Conservation (phyloP, 1,140 invertebrate genomes). For the Psix sp. region DNA sequence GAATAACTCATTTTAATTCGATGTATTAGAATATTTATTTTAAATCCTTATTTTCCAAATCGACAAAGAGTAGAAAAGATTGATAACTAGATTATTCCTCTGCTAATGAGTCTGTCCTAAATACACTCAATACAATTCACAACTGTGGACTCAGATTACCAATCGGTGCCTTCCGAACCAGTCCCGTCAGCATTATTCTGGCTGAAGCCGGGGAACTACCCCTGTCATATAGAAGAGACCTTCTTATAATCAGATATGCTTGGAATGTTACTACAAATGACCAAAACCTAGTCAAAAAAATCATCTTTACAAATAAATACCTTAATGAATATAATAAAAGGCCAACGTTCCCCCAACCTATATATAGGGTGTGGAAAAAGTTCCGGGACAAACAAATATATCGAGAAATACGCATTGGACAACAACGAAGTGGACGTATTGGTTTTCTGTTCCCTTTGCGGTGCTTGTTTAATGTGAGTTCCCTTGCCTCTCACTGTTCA, state of each 20-base stretch:
- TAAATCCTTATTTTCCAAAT: too few relatives aligned
- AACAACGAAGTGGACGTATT: too few relatives aligned
- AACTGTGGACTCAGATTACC: slow-evolving; percentile 9
- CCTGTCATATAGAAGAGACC: slow-evolving; percentile 15
- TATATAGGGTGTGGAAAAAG: neutral
- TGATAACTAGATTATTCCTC: too few relatives aligned
- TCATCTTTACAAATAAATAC: neutral
- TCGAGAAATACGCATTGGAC: too few relatives aligned
- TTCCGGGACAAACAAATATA: neutral
- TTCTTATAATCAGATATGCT: neutral
- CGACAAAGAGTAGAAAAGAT: too few relatives aligned
- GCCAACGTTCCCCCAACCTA: slow-evolving; percentile 1
- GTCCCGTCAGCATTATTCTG: slow-evolving; percentile 13
- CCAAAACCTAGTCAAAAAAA: neutral
- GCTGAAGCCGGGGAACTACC: slow-evolving; percentile 12
- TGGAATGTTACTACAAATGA: neutral
- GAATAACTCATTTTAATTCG: too few relatives aligned
- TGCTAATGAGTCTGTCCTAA: neutral
- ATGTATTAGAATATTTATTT: too few relatives aligned
- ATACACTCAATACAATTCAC: slow-evolving; percentile 7
- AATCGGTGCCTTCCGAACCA: slow-evolving; percentile 19
- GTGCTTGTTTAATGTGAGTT: too few relatives aligned
- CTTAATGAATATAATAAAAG: neutral
- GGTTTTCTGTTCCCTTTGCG: too few relatives aligned
- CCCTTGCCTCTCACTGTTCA: too few relatives aligned